Evolutionary conservation across 1,140 invertebrate species (phyloP).

Genomic region (Drosophila orena): DNA sequence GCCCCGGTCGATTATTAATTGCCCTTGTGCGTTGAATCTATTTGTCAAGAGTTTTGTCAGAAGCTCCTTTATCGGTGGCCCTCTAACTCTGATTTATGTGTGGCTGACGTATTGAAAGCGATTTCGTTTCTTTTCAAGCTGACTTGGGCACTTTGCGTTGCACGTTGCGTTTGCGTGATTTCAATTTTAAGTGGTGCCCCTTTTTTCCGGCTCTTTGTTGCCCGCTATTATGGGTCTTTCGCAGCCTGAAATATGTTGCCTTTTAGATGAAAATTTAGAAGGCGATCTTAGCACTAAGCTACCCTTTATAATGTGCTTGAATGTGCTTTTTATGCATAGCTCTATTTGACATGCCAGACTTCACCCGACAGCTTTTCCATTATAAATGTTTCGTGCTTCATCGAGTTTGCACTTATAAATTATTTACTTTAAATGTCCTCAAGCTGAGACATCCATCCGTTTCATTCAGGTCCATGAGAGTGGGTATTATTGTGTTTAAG

Average conservation of each 20-base stretch:
- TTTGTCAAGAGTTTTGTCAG: constrained; percentile 51
- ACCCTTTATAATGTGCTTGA: not conserved
- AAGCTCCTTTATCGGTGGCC: constrained; percentile 30
- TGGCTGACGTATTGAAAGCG: constrained; percentile 53
- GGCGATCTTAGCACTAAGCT: constrained; percentile 32
- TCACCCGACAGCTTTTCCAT: constrained; percentile 20
- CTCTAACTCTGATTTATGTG: constrained; percentile 59
- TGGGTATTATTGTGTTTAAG: not conserved
- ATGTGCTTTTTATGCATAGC: constrained; percentile 5
- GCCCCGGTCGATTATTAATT: constrained; percentile 48
- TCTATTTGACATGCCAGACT: constrained; percentile 34
- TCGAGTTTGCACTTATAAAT: constrained; percentile 33
- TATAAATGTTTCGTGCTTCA: constrained; percentile 17
- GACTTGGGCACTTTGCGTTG: constrained; percentile 34
- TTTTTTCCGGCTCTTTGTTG: constrained; percentile 33
- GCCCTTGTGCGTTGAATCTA: constrained; percentile 54
- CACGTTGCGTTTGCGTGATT: constrained; percentile 56
- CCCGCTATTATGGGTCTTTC: constrained; percentile 21
- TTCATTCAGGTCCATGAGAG: not conserved
- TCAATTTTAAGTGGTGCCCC: constrained; percentile 52
- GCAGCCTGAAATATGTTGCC: constrained; percentile 39
- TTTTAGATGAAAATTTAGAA: constrained; percentile 39
- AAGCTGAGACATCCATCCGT: not conserved
- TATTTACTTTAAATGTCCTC: constrained; percentile 34
- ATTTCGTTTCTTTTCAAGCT: constrained; percentile 32